Evolutionary conservation across 2,888 invertebrate genomes (phyloP), one percentile per base, ranked within the genome.

Genomic region (Campoplex nolae): DNA sequence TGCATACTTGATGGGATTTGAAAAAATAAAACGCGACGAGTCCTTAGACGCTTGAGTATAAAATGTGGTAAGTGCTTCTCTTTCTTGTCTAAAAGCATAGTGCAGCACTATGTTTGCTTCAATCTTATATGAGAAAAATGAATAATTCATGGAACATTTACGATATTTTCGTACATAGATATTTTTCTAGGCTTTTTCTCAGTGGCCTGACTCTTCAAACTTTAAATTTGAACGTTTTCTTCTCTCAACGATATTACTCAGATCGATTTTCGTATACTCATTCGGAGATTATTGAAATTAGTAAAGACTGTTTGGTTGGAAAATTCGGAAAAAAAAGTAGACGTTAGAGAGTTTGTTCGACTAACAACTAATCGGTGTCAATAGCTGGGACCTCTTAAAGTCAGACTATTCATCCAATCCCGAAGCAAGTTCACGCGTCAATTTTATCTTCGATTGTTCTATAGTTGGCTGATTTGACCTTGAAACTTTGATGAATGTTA

Each of bases 371-470:
- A 32, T 58, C n/a, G 68, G 56, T 75, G 56, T 13, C 51, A 68
- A 68, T 76, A 70, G 45, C 54, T 7, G 38, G 48, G 58, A 62
- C 71, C 32, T 32, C 65, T 23, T 28, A 16, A 6, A 38, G 70
- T 11, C n/a, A 68, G 38, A 68, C 45, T 45, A 68, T 68, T 23
- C 67, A 68, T 68, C 42, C 70, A 70, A 70, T 70, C 45, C 11
- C 23, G 70, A 70, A 70, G 45, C 70, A 70, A 70, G 70, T 45
- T 45, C 42, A 70, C 70, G 42, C 16, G 62, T 42, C 67, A 67
- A 67, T 77, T 45, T 67, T 23, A 45, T n/a, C 51, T 54, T 28
- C 45, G 35, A 67, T 67, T 65, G 51, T 32, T 62, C 62, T 8
- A 13, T 16, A 23, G 62, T 6, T 16, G 8, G 11, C 11, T 32